Evolutionary conservation across 2,797 vertebrate genomes (phyloP).

Genomic region (Remorina albescens): DNA sequence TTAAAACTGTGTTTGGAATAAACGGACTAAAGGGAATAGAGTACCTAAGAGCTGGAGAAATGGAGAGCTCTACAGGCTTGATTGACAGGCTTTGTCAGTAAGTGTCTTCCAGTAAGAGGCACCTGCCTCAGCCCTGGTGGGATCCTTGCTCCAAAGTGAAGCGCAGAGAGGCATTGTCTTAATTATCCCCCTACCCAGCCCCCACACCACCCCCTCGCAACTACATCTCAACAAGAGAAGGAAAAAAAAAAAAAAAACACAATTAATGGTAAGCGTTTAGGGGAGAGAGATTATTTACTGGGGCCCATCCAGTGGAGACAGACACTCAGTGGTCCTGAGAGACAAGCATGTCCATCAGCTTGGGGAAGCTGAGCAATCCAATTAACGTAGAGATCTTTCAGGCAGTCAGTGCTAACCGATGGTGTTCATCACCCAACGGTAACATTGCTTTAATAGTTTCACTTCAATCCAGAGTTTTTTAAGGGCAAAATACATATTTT

Average conservation of each 20-base stretch:
- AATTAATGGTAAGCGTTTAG: conserved; percentile 86
- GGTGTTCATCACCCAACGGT: conserved; percentile 65
- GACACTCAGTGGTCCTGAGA: conserved; percentile 79
- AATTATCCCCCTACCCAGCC: conserved; percentile 78
- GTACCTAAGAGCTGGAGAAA: conserved; percentile 73
- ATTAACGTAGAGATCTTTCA: conserved; percentile 82
- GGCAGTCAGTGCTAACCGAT: conserved; percentile 65
- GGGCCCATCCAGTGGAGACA: conserved; percentile 80
- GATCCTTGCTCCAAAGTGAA: conserved; percentile 77
- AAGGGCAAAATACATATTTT: conserved; percentile 47
- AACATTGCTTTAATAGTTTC: conserved; percentile 63
- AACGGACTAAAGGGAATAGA: conserved; percentile 84
- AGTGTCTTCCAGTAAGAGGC: conserved; percentile 82
- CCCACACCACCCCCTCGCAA: conserved; percentile 24
- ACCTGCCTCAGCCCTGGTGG: conserved; percentile 83
- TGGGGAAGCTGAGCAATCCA: conserved; percentile 77
- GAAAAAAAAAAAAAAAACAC: conserved; percentile 73
- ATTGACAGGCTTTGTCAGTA: conserved; percentile 86
- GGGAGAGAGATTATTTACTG: conserved; percentile 84
- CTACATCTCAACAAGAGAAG: conserved; percentile 69
- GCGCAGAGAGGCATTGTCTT: conserved; percentile 81
- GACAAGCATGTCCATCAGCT: conserved; percentile 80
- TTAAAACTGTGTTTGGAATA: conserved; percentile 85
- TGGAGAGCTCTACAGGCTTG: conserved; percentile 80
- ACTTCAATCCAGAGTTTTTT: conserved; percentile 47